Conservation (phyloP, 1,140 invertebrate species). For the Orchesella cincta region DNA sequence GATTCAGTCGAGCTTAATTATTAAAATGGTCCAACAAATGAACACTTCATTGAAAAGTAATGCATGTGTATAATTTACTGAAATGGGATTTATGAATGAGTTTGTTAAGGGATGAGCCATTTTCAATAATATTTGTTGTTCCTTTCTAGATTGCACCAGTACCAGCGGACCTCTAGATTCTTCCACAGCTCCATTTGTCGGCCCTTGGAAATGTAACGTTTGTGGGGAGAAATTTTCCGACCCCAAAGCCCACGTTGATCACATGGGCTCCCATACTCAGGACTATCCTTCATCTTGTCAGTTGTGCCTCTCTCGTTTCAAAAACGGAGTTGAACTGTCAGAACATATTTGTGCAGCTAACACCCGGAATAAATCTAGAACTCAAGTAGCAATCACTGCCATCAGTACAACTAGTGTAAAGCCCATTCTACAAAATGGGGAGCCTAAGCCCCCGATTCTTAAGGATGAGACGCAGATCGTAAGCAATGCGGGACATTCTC, state of each 20-base stretch:
- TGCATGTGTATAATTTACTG: neutral
- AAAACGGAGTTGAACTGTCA: conserved; percentile 21
- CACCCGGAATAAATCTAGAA: neutral
- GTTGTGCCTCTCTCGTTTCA: conserved; percentile 32
- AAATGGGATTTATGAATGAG: neutral
- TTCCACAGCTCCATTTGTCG: neutral
- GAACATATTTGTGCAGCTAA: conserved; percentile 24
- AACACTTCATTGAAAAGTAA: neutral
- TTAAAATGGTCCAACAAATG: conserved; percentile 18
- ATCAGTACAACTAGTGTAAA: neutral
- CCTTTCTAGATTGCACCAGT: too few species aligned
- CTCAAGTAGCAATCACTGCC: neutral
- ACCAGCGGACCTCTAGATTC: too few species aligned
- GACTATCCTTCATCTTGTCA: conserved; percentile 22
- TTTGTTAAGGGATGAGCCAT: neutral
- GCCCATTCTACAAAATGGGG: neutral
- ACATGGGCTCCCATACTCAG: conserved; percentile 28
- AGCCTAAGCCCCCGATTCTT: neutral
- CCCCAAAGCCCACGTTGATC: conserved; percentile 7
- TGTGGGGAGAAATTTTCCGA: conserved; percentile 18
- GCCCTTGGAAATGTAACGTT: conserved; percentile 30
- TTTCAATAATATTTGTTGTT: neutral
- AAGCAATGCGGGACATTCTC: too few species aligned
- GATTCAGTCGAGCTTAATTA: neutral
- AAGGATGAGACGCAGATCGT: too few species aligned